These are phyloP conservation scores for Agrotis exclamationis DNA, from an alignment of 2,888 invertebrate genomes.

Conservation along the genomic window DNA sequence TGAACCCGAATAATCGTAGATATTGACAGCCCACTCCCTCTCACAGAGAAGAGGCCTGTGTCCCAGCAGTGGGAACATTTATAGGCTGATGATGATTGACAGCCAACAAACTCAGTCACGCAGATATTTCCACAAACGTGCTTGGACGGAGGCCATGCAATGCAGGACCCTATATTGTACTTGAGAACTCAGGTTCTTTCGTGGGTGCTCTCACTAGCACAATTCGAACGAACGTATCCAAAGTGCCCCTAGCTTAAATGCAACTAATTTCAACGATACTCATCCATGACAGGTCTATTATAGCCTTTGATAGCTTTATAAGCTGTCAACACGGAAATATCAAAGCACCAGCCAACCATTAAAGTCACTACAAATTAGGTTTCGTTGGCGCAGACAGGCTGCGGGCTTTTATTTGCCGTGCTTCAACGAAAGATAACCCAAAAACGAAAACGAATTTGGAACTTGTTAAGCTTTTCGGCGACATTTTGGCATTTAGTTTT, in stretches of 20 bases:
- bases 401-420: neutral
- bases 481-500: conserved; percentile 7
- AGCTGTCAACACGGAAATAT: conserved; percentile 10
- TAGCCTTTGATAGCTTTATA: neutral
- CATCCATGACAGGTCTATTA: neutral
- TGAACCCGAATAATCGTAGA: no score
- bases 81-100: no score
- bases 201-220: no score
- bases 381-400: conserved; percentile 7
- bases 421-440: conserved; percentile 8
- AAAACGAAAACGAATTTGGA: conserved; percentile 4
- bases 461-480: neutral
- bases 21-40: no score
- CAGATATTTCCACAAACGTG: no score
- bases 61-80: no score
- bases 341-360: neutral
- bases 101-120: no score
- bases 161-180: no score
- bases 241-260: neutral
- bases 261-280: neutral
- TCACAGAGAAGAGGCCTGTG: no score
- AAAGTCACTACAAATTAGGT: conserved; percentile 6
- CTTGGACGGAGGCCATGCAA: no score
- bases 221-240: no score
- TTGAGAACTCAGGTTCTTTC: no score